Percentiles rank a stretch among this genome's conserved stretches.
These are phyloP conservation scores for Hexactinellida sp. DNA, from an alignment of 37 sponge, comb jelly and placozoan genomes.

Conservation along the genomic window DNA sequence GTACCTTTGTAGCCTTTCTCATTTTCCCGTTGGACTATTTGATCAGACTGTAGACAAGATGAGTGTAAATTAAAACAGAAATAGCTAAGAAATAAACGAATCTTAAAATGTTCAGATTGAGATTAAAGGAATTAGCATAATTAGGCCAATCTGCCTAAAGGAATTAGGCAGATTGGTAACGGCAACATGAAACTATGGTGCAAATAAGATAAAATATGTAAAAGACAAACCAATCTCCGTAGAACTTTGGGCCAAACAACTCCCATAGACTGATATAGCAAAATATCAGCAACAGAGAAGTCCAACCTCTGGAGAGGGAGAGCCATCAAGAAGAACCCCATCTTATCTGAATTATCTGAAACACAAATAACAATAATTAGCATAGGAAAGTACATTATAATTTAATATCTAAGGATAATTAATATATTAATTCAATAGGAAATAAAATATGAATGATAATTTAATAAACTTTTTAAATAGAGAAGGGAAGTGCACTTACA, in stretches of 20 bases:
- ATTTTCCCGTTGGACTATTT: neutral
- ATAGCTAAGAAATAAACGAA: neutral
- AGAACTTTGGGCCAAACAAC: conserved; percentile 5
- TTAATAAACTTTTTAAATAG: too few relatives aligned
- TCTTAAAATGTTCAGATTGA: neutral
- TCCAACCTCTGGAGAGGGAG: neutral
- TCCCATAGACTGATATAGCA: neutral
- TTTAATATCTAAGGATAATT: too few relatives aligned
- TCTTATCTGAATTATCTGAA: neutral
- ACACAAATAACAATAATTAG: too few relatives aligned
- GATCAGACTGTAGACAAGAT: neutral
- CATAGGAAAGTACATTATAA: too few relatives aligned
- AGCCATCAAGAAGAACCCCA: neutral
- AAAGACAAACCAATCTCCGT: neutral
- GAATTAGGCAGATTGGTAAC: too few relatives aligned
- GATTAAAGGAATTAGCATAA: too few relatives aligned
- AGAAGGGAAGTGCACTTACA: too few relatives aligned
- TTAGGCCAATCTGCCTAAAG: too few relatives aligned
- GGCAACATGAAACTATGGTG: too few relatives aligned
- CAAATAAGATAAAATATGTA: too few relatives aligned
- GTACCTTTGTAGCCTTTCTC: neutral
- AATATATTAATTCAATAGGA: too few relatives aligned
- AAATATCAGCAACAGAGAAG: conserved; percentile 15
- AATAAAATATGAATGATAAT: too few relatives aligned
- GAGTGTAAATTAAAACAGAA: neutral